These are phyloP conservation scores for Alviniconcha strummeri DNA, from an alignment of 2,888 invertebrate species.

Conservation along the genomic window DNA sequence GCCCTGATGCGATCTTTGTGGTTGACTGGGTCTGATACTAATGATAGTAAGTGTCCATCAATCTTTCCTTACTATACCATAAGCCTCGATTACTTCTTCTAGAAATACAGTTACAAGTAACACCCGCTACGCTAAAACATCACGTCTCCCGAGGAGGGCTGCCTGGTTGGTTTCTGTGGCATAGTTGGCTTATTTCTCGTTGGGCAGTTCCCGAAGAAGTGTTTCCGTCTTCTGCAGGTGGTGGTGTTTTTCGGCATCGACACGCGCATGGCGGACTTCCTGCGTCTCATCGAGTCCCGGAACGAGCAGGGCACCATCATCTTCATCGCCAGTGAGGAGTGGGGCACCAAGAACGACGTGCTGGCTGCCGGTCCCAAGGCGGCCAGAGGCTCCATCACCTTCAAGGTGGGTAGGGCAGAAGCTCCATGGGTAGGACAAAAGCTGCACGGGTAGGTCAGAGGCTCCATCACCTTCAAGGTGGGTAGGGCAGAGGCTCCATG, in stretches of 20 bases:
- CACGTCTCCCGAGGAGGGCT: too few relatives aligned
- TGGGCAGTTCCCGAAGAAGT: too few relatives aligned
- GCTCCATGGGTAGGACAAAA: neutral
- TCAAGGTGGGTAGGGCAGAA: slow-evolving; percentile 42
- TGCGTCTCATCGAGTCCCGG: slow-evolving; percentile 47
- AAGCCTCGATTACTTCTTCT: too few relatives aligned
- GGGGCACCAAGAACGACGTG: slow-evolving; percentile 54
- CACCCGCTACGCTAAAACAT: too few relatives aligned
- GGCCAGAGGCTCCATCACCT: slow-evolving; percentile 55
- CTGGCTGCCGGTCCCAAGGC: slow-evolving; percentile 44
- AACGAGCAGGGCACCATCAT: slow-evolving; percentile 47
- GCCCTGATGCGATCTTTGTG: too few relatives aligned
- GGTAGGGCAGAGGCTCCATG: too few relatives aligned
- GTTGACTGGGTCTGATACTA: too few relatives aligned
- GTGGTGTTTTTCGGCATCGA: slow-evolving; percentile 67
- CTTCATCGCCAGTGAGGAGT: slow-evolving; percentile 63
- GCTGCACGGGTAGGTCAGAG: slow-evolving; percentile 60
- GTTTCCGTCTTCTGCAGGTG: slow-evolving; percentile 40
- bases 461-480: slow-evolving; percentile 58
- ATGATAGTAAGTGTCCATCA: too few relatives aligned
- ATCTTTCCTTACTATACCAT: too few relatives aligned
- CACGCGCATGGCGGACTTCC: slow-evolving; percentile 48
- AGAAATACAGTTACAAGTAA: too few relatives aligned
- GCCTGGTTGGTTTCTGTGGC: too few relatives aligned
- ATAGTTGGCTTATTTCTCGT: too few relatives aligned